phyloP scores from a whole-genome alignment of 2,888 invertebrate genomes.

The Micoletzkya japonica region DNA sequence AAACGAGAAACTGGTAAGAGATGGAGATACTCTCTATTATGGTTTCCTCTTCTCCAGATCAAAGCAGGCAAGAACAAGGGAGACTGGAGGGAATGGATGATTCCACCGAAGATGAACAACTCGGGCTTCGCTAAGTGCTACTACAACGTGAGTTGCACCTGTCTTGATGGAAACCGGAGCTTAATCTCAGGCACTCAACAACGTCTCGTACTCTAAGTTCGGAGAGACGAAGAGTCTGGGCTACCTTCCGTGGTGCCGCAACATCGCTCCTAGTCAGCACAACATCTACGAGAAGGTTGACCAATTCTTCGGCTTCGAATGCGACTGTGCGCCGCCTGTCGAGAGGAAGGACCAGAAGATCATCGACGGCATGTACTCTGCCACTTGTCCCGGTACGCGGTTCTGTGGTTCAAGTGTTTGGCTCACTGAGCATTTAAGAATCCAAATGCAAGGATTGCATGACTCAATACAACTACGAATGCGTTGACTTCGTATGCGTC shows the following conservation, averaged over 20 bases:
- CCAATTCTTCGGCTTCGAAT: constrained; percentile 19
- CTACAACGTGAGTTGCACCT: constrained; percentile 4
- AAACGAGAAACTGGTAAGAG: constrained; percentile 8
- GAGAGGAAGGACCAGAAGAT: neutral
- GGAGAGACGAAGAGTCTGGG: neutral
- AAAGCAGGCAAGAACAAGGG: constrained; percentile 13
- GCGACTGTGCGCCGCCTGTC: constrained; percentile 8
- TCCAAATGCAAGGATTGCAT: constrained; percentile 3
- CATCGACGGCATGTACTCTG: neutral
- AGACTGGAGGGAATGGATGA: constrained; percentile 27
- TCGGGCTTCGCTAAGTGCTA: constrained; percentile 26
- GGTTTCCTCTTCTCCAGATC: neutral
- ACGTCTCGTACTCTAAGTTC: neutral
- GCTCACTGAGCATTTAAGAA: constrained; percentile 1
- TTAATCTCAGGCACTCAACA: neutral
- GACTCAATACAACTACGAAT: constrained; percentile 18
- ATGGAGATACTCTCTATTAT: neutral
- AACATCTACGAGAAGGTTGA: neutral
- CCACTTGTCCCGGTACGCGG: neutral
- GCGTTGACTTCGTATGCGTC: neutral
- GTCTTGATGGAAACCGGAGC: neutral
- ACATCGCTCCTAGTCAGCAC: neutral
- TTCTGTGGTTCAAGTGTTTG: neutral
- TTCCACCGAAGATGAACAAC: constrained; percentile 15
- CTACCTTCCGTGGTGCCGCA: constrained; percentile 8